Evolutionary conservation across 92 coral and sea anemone genomes (phyloP).

Genomic region (Epizoanthus ramosus): DNA sequence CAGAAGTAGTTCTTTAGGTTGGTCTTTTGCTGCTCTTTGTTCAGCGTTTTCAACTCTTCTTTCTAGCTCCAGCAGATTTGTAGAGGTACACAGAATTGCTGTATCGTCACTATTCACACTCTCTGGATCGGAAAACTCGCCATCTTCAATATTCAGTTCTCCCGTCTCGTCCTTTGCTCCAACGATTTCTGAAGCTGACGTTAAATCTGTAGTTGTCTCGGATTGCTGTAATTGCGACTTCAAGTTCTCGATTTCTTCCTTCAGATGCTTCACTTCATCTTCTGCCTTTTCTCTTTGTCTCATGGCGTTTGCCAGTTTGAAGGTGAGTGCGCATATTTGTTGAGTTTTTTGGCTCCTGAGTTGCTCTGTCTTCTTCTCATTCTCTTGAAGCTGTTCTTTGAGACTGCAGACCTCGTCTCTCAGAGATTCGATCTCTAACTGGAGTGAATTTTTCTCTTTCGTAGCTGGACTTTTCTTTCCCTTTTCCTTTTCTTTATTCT

Average conservation of each 20-base stretch:
- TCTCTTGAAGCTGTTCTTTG: conserved; percentile 60
- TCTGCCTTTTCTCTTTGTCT: conserved; percentile 68
- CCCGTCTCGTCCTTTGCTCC: not conserved
- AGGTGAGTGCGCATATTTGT: conserved; percentile 72
- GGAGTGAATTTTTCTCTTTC: not conserved
- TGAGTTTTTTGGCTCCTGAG: conserved; percentile 73
- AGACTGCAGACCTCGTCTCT: conserved; percentile 57
- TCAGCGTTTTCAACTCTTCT: conserved; percentile 5
- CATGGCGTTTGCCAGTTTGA: conserved; percentile 79
- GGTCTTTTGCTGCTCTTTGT: not conserved
- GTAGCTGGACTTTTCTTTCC: not conserved
- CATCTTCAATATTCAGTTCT: not conserved
- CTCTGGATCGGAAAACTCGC: conserved; percentile 28
- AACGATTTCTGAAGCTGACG: not conserved
- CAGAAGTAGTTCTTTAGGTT: not conserved
- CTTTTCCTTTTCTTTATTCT: conserved; percentile 6
- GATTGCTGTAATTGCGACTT: not conserved
- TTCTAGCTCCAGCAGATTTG: conserved; percentile 12
- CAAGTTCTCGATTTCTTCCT: conserved; percentile 43
- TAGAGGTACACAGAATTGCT: conserved; percentile 21
- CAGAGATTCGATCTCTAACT: conserved; percentile 39
- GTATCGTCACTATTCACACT: conserved; percentile 35
- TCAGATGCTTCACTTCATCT: conserved; percentile 39
- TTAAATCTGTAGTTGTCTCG: not conserved
- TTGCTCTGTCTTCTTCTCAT: conserved; percentile 54